Evolutionary conservation across 2,888 invertebrate species (phyloP).

Genomic region (Shargacucullia verbasci): DNA sequence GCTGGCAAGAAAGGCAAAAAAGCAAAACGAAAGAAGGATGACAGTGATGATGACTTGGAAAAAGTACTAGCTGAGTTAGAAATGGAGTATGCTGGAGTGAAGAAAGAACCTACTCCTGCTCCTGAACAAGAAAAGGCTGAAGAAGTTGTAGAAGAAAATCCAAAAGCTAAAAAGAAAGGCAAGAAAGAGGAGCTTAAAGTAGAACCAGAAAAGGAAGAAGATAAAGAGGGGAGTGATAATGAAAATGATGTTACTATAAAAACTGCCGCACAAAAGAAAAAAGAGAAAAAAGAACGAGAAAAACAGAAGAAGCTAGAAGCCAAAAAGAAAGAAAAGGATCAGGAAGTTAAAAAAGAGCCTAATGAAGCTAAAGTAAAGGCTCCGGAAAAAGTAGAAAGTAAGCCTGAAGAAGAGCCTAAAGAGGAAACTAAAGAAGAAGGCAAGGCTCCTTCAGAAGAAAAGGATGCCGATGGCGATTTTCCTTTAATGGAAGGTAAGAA

Average conservation of each 20-base stretch:
- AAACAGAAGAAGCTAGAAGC: conserved; percentile 93
- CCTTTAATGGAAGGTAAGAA: conserved; percentile 80
- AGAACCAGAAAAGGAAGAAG: conserved; percentile 74
- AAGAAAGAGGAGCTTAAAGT: conserved; percentile 76
- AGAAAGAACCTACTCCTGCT: conserved; percentile 81
- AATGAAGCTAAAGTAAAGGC: conserved; percentile 64
- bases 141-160: conserved; percentile 78
- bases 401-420: conserved; percentile 68
- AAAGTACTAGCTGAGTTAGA: conserved; percentile 95
- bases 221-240: conserved; percentile 85
- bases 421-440: conserved; percentile 69
- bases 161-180: conserved; percentile 79
- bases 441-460: conserved; percentile 76
- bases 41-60: conserved; percentile 95
- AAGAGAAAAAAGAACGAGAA: conserved; percentile 95
- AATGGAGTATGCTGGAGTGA: conserved; percentile 93
- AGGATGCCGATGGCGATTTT: conserved; percentile 74
- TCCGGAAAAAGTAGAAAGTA: conserved; percentile 65
- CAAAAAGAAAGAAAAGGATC: conserved; percentile 88
- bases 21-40: conserved; percentile 92
- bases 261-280: conserved; percentile 96
- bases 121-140: conserved; percentile 75
- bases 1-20: conserved; percentile 93
- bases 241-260: conserved; percentile 91
- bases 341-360: conserved; percentile 73